Conservation (phyloP, 2,888 invertebrate species). For the Himalopsyche kuldschensis region DNA sequence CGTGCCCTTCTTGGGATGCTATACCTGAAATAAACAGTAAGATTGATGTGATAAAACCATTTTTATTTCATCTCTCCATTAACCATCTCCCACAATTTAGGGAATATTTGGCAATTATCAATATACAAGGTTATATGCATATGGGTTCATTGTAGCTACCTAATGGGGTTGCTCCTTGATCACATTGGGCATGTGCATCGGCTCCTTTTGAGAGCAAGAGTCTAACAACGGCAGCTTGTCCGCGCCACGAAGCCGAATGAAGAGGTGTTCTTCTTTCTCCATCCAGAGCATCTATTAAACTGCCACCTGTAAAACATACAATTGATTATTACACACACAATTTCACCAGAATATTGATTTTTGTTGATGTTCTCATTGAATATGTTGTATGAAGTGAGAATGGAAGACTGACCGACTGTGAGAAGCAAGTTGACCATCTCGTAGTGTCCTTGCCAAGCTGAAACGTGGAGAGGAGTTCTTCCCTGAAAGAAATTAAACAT, state of each 20-base stretch:
- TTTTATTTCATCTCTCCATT: too few species aligned
- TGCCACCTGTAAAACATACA: constrained; percentile 63
- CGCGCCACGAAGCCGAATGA: constrained; percentile 96
- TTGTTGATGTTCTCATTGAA: too few species aligned
- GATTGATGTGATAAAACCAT: background rate
- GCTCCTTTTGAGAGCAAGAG: constrained; percentile 81
- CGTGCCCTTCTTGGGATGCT: constrained; percentile 95
- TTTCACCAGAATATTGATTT: background rate
- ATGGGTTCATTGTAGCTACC: constrained; percentile 56
- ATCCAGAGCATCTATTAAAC: constrained; percentile 86
- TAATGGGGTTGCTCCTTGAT: constrained; percentile 93
- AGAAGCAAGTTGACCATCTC: constrained; percentile 89
- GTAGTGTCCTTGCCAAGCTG: constrained; percentile 91
- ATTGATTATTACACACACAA: background rate
- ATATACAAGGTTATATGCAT: too few species aligned
- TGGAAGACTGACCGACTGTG: constrained; percentile 59
- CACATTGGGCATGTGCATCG: constrained; percentile 84
- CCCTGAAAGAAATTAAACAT: constrained; percentile 57
- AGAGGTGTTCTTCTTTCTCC: constrained; percentile 85
- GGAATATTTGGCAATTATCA: too few species aligned
- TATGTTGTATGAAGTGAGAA: background rate
- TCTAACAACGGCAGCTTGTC: constrained; percentile 81
- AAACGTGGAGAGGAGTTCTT: constrained; percentile 85
- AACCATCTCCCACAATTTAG: too few species aligned
- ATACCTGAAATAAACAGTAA: constrained; percentile 64